Base-by-base conservation (phyloP, 2,888 invertebrate genomes). In the Harpalus rubripes region DNA sequence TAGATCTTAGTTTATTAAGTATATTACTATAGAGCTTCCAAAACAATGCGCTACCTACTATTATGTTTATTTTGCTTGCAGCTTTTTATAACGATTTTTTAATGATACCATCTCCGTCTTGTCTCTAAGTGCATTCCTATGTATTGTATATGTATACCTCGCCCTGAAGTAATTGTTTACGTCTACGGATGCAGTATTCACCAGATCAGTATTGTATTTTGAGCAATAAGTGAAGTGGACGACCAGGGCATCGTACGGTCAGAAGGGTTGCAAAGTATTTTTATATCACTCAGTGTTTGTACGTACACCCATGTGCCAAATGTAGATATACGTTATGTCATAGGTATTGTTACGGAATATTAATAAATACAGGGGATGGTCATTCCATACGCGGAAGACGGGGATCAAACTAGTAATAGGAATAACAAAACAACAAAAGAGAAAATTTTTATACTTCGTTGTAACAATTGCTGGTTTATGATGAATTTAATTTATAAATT, bases 261-360 rank as follows among this genome's bases (percentile, higher is more conserved):
- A 52, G 7, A 52, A 52, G 44, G 44, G 44, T 52, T 52, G 44
- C 44, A 52, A 12, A 52, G 44, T 80, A 80, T 80, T 80, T 80
- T 80, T 80, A 80, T 80, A 80, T 80, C 80, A 80, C 80, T 16
- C 18, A 80, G 39, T 80, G 80, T 80, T 80, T 41, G 58, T 79
- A 78, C 59, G 41, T 61, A 15, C 80, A 59, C 80, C 22, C 41
- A 80, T 80, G 80, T 80, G 80, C 80, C 80, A 80, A 80, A 80
- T 16, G 41, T 58, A 59, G 52, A 44, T 52, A 52, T 52, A 52
- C 44, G 7, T 52, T 12, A 12, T 10, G 32, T 32, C 32, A 32
- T 52, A 52, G 44, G 8, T 12, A 12, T 52, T 52, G 44, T 52
- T 52, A 52, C 44, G 44, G 44, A 52, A 52, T 52, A 52, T 52